Evolutionary conservation across 2,797 vertebrate genomes (phyloP).

Genomic region (Argentina silus): DNA sequence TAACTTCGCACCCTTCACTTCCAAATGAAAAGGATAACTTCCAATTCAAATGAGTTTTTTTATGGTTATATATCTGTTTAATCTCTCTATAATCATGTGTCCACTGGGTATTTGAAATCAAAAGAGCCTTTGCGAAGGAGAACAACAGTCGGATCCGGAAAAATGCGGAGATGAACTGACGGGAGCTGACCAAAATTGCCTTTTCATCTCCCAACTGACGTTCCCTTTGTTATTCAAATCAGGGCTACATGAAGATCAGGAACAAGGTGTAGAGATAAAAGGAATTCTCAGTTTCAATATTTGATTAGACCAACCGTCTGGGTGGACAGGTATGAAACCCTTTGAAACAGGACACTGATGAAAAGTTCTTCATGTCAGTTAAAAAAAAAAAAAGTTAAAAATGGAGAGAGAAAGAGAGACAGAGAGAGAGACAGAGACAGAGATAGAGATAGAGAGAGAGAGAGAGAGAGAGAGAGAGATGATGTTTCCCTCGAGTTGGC

Average conservation of each 20-base stretch:
- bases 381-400: not conserved
- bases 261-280: not conserved
- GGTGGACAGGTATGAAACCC: not conserved
- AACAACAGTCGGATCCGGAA: not conserved
- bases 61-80: not conserved
- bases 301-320: not conserved
- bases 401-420: not conserved
- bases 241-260: not conserved
- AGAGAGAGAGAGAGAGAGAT: not conserved
- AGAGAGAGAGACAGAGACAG: not conserved
- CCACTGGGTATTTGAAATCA: slow-evolving; percentile 2
- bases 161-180: not conserved
- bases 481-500: no score
- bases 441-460: not conserved
- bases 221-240: slow-evolving; percentile 13
- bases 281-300: slow-evolving; percentile 16
- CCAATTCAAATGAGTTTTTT: not conserved
- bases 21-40: not conserved
- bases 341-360: slow-evolving; percentile 4
- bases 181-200: not conserved
- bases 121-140: slow-evolving; percentile 5
- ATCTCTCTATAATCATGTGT: not conserved
- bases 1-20: not conserved
- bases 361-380: not conserved
- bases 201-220: slow-evolving; percentile 13